Evolutionary conservation across 2,888 invertebrate species (phyloP), one percentile per base, ranked within the genome.

Genomic region (Pheosia gnoma): DNA sequence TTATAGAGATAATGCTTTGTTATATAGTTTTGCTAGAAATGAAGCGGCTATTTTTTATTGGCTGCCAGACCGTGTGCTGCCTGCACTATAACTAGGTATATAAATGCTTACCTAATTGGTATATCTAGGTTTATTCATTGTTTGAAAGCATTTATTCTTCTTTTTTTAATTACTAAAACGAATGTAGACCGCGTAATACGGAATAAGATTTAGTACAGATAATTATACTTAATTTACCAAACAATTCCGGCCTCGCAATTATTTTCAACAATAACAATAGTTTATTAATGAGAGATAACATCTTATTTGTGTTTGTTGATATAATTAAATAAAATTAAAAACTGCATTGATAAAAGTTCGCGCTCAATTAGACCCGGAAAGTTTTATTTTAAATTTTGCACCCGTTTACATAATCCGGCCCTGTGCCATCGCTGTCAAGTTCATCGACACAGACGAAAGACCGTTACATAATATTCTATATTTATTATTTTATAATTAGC

Each of bases 401-500:
- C 43, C 43, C 43, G 43, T 45, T 45, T 10, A 9, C 43, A 4
- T 7, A 13, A 13, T 49, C 13, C 49, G 49, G 49, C 49, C 49
- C 13, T 49, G 49, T 53, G n/a, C 53, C 38, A 38, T 38, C 56
- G 43, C 13, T 13, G 41, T n/a, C 55, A 62, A 64, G 65, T 71
- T 74, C 74, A 75, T 70, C 63, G 73, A 70, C 68, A 54, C 9
- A 4, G 57, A 57, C 51, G 8, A 10, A 53, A 58, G 59, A 59
- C 58, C 57, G 59, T 70, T 61, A 53, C 41, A 59, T n/a, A 37
- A 58, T 49, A 59, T 59, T 25, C 54, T 66, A 61, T 68, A 60
- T 47, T 58, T 67, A 61, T 57, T 54, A 45, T 58, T 59, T 59
- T 68, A 76, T 65, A 72, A 62, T 57, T 71, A 77, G 68, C 58